Base-by-base conservation (phyloP, 2,888 invertebrate genomes). In the Parnassius apollo region DNA sequence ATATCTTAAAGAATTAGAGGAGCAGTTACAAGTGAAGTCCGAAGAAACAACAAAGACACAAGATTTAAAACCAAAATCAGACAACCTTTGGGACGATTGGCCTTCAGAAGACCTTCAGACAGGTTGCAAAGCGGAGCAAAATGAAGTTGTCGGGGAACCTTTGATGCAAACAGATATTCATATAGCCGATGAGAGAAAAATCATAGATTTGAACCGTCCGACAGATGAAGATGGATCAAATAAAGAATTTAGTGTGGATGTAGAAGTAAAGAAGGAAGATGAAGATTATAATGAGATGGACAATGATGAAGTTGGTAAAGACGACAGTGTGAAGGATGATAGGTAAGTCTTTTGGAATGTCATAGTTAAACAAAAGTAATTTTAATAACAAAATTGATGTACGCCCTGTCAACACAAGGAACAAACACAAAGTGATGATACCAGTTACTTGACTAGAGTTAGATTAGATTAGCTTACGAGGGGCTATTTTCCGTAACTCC, bases 1-100 rank as follows among this genome's bases (percentile, higher is more conserved):
- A 0, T 91, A 91, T 65, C 66, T 91, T 3, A 89, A 88, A 57
- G 91, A 91, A 48, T 13, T 91, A 0, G 89, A 90, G 49, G 87
- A 87, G 0, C 83, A 90, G 49, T 59, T 90, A 0, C 72, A 72
- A 2, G 68, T 76, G 18, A 82, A 84, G 25, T 53, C 76, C 0
- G 80, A 76, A 1, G 65, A 64, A 13, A 65, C 69, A 25, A 68
- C 69, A 9, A 61, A 63, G 0, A 69, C 70, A 2, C 67, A 71
- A 2, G 71, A 75, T 58, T 68, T 71, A 13, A 65, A 70, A 44
- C 48, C 62, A 0, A 63, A 67, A 48, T 18, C 65, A 0, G 74
- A 73, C 7, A 75, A 74, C 1, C 56, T 73, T 2, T 78, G 77
- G 78, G 67, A 68, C 51, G 56, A 68, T n/a, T 69, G 70, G 66